Evolutionary conservation across 2,113 vertebrate species (phyloP).

Genomic region (Sakesphorus luctuosus): DNA sequence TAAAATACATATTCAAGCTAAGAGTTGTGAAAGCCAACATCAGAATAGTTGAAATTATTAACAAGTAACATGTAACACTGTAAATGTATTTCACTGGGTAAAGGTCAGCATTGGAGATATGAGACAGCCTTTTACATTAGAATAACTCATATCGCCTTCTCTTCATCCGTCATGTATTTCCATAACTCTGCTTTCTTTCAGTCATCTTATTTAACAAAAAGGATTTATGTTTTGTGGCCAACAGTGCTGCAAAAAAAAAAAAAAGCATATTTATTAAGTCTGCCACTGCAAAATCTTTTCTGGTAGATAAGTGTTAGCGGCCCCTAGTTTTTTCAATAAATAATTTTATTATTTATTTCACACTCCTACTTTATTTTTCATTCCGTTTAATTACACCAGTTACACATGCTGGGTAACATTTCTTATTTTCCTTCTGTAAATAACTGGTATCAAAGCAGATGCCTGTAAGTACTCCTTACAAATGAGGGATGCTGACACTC

Average conservation of each 20-base stretch:
- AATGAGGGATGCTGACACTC: background rate
- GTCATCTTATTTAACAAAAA: background rate
- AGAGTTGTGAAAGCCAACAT: background rate
- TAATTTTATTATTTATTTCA: background rate
- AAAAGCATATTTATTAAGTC: background rate
- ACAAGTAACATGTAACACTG: background rate
- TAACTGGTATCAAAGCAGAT: background rate
- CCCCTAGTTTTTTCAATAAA: background rate
- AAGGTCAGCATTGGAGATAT: slow-evolving; percentile 22
- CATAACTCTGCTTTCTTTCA: background rate
- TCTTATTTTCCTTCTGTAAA: slow-evolving; percentile 21
- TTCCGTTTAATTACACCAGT: slow-evolving; percentile 30
- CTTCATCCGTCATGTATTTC: slow-evolving; percentile 12
- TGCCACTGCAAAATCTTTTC: background rate
- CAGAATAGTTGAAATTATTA: background rate
- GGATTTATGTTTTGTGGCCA: slow-evolving; percentile 16
- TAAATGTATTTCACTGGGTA: slow-evolving; percentile 5
- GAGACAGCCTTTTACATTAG: slow-evolving; percentile 12
- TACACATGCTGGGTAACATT: background rate
- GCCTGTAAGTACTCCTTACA: background rate
- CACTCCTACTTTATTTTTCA: background rate
- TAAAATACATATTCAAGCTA: background rate
- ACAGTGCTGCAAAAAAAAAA: background rate
- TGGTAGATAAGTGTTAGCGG: background rate
- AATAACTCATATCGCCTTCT: background rate